Conservation (phyloP, 2,888 invertebrate species). For the Rhagium mordax region DNA sequence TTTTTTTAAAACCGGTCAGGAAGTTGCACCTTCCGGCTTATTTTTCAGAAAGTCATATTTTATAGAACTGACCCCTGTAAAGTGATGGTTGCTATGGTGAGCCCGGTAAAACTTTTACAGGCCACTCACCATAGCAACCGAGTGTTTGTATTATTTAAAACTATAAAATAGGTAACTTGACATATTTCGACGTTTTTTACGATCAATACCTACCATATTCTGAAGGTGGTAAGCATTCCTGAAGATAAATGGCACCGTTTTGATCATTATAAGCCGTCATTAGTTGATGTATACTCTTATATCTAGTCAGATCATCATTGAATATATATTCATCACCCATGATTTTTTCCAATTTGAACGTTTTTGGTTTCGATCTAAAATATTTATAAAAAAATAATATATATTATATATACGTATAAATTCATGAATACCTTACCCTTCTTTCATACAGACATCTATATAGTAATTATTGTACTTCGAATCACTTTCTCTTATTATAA, state of each 20-base stretch:
- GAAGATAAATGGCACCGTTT: constrained; percentile 75
- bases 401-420: neutral
- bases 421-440: constrained; percentile 72
- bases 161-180: too few species aligned
- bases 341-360: constrained; percentile 78
- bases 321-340: constrained; percentile 75
- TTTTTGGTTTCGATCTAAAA: constrained; percentile 77
- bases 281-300: constrained; percentile 76
- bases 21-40: too few species aligned
- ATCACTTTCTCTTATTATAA: constrained; percentile 87
- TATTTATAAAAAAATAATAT: constrained; percentile 11
- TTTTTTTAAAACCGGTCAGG: too few species aligned
- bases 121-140: too few species aligned
- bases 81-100: too few species aligned
- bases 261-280: constrained; percentile 77
- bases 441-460: constrained; percentile 86
- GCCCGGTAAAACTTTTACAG: too few species aligned
- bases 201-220: constrained; percentile 90
- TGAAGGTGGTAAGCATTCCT: constrained; percentile 87
- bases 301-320: constrained; percentile 70
- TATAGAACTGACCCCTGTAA: too few species aligned
- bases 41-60: too few species aligned
- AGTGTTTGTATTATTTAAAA: too few species aligned
- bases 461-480: constrained; percentile 85
- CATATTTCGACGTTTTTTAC: too few species aligned